Evolutionary conservation across 30 jellyfish, hydroid and myxozoan species (phyloP).

Genomic region (Chrysaora quinquecirrha): DNA sequence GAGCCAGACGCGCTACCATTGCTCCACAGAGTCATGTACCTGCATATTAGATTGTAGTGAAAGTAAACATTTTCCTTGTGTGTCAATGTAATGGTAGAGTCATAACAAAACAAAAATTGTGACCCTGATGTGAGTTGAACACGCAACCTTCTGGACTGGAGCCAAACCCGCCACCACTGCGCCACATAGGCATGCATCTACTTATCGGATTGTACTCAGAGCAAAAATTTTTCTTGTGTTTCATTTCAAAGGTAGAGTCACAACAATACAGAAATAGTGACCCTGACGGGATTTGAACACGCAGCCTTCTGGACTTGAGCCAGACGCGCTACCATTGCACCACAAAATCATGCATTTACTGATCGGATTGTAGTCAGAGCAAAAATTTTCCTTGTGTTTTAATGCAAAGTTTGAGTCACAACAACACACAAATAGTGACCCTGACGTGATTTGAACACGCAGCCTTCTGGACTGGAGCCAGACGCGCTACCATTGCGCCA

Average conservation of each 20-base stretch:
- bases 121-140: not conserved
- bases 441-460: not conserved
- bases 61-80: too few species aligned
- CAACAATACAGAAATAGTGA: not conserved
- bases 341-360: not conserved
- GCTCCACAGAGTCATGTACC: not conserved
- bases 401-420: too few species aligned
- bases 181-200: not conserved
- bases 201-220: too few species aligned
- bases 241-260: not conserved
- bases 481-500: constrained; percentile 1
- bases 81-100: too few species aligned
- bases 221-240: too few species aligned
- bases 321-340: not conserved
- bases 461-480: not conserved
- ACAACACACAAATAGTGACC: not conserved
- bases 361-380: too few species aligned
- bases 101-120: too few species aligned
- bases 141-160: not conserved
- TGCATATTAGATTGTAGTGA: too few species aligned
- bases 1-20: not conserved
- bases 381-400: too few species aligned
- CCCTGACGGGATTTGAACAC: not conserved
- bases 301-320: not conserved
- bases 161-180: not conserved